Percentiles rank a stretch among this genome's conserved stretches.
phyloP scores from a whole-genome alignment of 2,113 vertebrate genomes.

The Paradoxurus hermaphroditus region DNA sequence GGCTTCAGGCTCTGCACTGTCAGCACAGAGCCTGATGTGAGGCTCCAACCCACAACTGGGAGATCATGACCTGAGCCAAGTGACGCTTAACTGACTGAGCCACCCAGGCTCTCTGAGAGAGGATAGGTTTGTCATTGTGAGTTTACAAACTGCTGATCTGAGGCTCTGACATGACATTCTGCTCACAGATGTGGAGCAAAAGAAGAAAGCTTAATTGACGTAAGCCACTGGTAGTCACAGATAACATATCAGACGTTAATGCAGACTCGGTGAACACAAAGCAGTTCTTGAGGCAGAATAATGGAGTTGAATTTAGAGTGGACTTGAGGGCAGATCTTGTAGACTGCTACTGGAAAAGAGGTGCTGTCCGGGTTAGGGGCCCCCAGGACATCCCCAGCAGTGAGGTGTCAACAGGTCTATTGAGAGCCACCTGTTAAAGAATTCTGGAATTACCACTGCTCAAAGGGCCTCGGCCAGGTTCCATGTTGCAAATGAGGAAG shows the following conservation, averaged over 20 bases:
- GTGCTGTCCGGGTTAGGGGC: background rate
- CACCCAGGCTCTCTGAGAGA: too few relatives aligned
- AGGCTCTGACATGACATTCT: background rate
- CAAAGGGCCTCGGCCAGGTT: background rate
- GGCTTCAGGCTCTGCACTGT: too few relatives aligned
- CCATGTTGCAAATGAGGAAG: background rate
- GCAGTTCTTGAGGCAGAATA: background rate
- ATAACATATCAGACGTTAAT: background rate
- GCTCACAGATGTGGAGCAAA: background rate
- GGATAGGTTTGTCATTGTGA: background rate
- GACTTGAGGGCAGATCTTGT: background rate
- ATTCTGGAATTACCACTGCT: background rate
- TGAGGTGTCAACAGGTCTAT: background rate
- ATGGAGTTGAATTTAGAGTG: accelerated
- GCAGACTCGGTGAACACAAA: background rate
- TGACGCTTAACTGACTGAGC: too few relatives aligned
- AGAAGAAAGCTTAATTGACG: background rate
- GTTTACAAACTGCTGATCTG: background rate
- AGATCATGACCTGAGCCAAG: too few relatives aligned
- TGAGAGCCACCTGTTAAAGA: background rate
- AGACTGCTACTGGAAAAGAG: background rate
- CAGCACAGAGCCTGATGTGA: too few relatives aligned
- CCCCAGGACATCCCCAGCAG: background rate
- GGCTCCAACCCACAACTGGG: too few relatives aligned
- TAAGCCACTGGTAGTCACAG: background rate